phyloP scores from a whole-genome alignment of 1,140 invertebrate species.

The Rhagoletis pomonella region DNA sequence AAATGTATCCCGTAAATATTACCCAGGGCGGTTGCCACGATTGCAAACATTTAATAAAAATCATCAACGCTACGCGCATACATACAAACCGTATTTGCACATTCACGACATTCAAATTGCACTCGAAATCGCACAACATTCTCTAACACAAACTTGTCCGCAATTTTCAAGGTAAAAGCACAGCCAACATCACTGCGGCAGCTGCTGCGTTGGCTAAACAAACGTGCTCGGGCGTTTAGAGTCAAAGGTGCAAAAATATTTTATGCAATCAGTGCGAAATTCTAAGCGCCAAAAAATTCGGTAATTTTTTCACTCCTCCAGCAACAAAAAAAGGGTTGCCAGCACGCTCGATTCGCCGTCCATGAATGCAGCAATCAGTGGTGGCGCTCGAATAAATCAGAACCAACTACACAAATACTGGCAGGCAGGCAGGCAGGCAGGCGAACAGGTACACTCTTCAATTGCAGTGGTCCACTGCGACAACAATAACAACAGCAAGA shows the following conservation, averaged over 20 bases:
- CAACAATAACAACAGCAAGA: neutral
- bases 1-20: too few relatives aligned
- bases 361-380: neutral
- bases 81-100: neutral
- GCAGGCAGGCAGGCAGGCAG: neutral
- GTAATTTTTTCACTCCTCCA: neutral
- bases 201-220: neutral
- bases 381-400: neutral
- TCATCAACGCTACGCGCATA: neutral
- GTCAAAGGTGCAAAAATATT: neutral
- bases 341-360: neutral
- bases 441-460: neutral
- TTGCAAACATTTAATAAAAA: too few relatives aligned
- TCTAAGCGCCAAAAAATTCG: neutral
- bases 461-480: neutral
- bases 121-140: neutral
- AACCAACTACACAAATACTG: neutral
- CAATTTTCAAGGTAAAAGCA: slow-evolving; percentile 1
- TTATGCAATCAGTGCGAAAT: neutral
- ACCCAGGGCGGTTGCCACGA: too few relatives aligned
- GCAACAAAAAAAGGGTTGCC: neutral
- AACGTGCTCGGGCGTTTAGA: neutral
- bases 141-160: neutral
- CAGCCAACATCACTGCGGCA: slow-evolving; percentile 7
- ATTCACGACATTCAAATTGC: neutral